Percentiles rank a stretch among this genome's conserved stretches.
These are phyloP conservation scores for Nomada ruficornis DNA, from an alignment of 2,888 invertebrate genomes.

Conservation along the genomic window DNA sequence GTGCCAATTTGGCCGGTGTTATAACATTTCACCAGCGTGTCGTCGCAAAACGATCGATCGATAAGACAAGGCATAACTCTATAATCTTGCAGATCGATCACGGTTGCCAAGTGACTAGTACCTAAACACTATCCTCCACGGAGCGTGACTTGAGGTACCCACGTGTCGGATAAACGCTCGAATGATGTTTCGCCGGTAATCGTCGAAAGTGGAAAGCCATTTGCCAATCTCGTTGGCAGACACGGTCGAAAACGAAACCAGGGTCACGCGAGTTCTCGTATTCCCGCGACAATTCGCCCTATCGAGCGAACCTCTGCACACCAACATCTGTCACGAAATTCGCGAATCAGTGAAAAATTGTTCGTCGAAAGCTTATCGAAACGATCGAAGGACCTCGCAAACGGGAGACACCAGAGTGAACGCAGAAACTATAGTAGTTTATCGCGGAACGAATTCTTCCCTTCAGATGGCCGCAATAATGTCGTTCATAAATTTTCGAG, in stretches of 20 bases:
- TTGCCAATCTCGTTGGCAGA: not conserved
- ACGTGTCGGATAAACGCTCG: slow-evolving; percentile 14
- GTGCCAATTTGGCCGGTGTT: slow-evolving; percentile 29
- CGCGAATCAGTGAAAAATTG: not conserved
- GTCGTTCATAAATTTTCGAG: not conserved
- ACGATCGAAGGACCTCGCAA: not conserved
- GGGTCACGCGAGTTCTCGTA: not conserved
- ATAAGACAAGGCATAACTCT: slow-evolving; percentile 39
- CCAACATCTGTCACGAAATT: not conserved
- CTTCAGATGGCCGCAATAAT: not conserved
- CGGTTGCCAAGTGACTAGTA: slow-evolving; percentile 75
- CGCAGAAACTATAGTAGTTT: no score
- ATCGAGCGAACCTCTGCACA: no score
- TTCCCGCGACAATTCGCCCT: not conserved
- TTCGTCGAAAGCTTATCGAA: not conserved
- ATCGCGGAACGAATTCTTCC: not conserved
- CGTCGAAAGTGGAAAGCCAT: not conserved
- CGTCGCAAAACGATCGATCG: slow-evolving; percentile 57
- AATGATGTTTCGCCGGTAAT: slow-evolving; percentile 18
- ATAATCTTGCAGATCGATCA: slow-evolving; percentile 64
- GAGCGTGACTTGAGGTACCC: slow-evolving; percentile 17
- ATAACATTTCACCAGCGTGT: slow-evolving; percentile 30
- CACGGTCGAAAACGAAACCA: not conserved
- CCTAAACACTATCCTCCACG: slow-evolving; percentile 68
- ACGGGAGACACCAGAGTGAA: no score